Percentiles rank a stretch among this genome's conserved stretches.
phyloP scores from a whole-genome alignment of 2,113 vertebrate species.

The Zeus faber region DNA sequence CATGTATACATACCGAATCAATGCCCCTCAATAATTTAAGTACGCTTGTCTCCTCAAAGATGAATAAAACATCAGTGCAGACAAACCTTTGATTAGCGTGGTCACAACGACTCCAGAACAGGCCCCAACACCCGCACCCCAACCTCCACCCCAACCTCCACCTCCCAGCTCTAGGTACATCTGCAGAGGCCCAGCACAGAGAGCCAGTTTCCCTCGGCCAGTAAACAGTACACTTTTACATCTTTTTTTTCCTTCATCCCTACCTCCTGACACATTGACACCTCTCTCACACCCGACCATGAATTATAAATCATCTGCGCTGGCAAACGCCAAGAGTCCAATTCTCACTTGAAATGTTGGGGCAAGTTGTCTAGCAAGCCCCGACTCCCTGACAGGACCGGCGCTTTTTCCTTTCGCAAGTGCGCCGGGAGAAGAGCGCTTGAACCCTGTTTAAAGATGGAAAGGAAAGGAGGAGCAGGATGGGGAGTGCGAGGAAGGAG shows the following conservation, averaged over 20 bases:
- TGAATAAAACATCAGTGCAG: conserved; percentile 69
- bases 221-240: conserved; percentile 80
- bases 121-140: conserved; percentile 54
- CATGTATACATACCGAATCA: conserved; percentile 70
- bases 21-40: conserved; percentile 74
- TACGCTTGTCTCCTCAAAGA: conserved; percentile 64
- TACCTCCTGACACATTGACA: conserved; percentile 79
- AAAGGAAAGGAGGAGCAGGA: conserved; percentile 19
- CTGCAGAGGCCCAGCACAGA: conserved; percentile 47
- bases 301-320: conserved; percentile 80
- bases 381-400: conserved; percentile 63
- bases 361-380: conserved; percentile 68
- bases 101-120: conserved; percentile 58
- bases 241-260: too few relatives aligned
- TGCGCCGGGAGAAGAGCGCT: conserved; percentile 58
- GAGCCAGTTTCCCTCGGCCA: conserved; percentile 63
- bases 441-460: conserved; percentile 56
- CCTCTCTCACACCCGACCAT: conserved; percentile 75
- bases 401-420: conserved; percentile 55
- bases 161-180: conserved; percentile 25
- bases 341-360: conserved; percentile 76
- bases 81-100: conserved; percentile 70
- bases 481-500: conserved; percentile 32
- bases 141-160: conserved; percentile 46
- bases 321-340: conserved; percentile 68